Evolutionary conservation across 2,888 invertebrate genomes (phyloP), one percentile per base, ranked within the genome.

Genomic region (Eupeodes latifasciatus): DNA sequence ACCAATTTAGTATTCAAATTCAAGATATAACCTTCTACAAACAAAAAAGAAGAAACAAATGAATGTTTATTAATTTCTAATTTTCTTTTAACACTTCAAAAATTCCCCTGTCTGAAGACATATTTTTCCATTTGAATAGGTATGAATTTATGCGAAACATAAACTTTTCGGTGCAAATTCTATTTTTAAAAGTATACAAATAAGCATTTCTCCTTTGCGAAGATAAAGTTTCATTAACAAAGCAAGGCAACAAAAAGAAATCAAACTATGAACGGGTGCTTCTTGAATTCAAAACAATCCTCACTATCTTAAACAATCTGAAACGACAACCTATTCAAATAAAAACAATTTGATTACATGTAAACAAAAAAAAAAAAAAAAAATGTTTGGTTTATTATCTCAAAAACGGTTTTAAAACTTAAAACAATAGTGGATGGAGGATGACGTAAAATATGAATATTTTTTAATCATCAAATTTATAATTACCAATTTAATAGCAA

Each of bases 401-500:
- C 16, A 55, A 12, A 47, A 66, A 14, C 5, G 14, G 10, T 5
- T 27, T 19, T 5, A 44, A 36, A 49, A 61, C 0, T 62, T 3
- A 34, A 40, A 0, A 16, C 1, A 57, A 11, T 44, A 44, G 6
- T 9, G 0, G 19, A 12, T 57, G 14, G 4, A 36, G 9, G 4
- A 34, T 72, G 72, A 59, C 47, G 72, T 72, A 47, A n/a, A 72
- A 59, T 49, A 19, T 4, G 12, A 47, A 47, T 4, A 57, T 14
- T 14, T 44, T 71, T 27, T 36, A 44, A 72, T 49, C 59, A 69
- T 3, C n/a, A 36, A 53, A 53, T 49, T 6, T 72, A 7, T 47
- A 59, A 47, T 72, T 72, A 72, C 72, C 72, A 59, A 72, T 72
- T 59, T 59, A 72, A 14, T 59, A 72, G 72, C 57, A 72, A 72